Base-by-base conservation (phyloP, 1,140 invertebrate genomes). In the Notospermus geniculatus region DNA sequence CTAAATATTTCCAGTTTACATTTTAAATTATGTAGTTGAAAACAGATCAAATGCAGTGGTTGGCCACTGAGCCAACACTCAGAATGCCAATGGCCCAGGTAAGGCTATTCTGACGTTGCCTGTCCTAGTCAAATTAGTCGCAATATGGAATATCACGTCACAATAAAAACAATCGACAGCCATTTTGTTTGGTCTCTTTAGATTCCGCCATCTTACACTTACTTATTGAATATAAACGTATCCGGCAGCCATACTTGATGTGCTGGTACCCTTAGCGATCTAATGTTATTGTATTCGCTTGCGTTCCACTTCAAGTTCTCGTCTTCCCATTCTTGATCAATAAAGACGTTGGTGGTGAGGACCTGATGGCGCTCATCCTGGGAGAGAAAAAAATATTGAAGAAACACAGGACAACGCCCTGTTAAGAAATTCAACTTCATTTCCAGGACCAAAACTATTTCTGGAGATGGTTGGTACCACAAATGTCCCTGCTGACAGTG, bases 181-280 rank as follows among this genome's bases (percentile, higher is more conserved):
- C 1, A 17, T 58, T 19, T 9, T 56, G 13, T 1, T 2, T 32
- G 28, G n/a, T 2, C 15, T 53, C 5, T 53, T n/a, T n/a, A n/a
- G n/a, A n/a, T n/a, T n/a, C n/a, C n/a, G n/a, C n/a, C n/a, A n/a
- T n/a, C n/a, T n/a, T n/a, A n/a, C 77, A 74, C 76, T 69, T 86
- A 95, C 92, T 93, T 96, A 88, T 99, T 98, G 85, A 98, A 98
- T 89, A 99, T 96, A 73, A 98, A 91, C 70, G 98, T 95, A 83
- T 99, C 96, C 65, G 97, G 97, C 84, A 97, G 96, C 97, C 97
- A 99, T 77, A 99, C 88, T 81, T 92, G 88, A 81, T 94, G 90
- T 55, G 95, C 94, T 67, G 95, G 93, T 83, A 99, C 96, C 76
- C 96, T 86, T 66, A 99, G 87, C 81, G 97, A 94, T 82, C 90